Evolutionary conservation across 2,113 vertebrate species (phyloP).

Genomic region (Oncorhynchus keta): DNA sequence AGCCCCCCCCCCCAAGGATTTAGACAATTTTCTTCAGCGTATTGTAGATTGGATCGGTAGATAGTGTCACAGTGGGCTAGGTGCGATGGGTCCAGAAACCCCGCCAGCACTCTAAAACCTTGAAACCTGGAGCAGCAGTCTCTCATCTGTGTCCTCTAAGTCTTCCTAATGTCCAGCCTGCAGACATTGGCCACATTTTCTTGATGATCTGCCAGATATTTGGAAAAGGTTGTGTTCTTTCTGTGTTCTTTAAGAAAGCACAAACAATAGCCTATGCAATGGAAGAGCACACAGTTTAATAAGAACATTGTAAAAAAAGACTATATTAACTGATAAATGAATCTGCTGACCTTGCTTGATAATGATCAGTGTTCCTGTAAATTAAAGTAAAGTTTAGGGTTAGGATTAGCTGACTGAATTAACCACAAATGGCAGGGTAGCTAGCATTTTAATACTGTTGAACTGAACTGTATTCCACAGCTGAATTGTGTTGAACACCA

Average conservation of each 20-base stretch:
- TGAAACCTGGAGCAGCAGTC: neutral
- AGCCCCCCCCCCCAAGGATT: conserved; percentile 80
- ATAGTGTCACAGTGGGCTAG: conserved; percentile 78
- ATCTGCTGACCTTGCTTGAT: too few relatives aligned
- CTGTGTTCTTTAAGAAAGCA: neutral
- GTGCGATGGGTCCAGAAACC: conserved; percentile 56
- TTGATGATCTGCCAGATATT: neutral
- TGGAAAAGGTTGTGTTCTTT: neutral
- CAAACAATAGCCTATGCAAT: neutral
- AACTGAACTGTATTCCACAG: too few relatives aligned
- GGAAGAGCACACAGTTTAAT: neutral
- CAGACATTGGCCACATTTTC: neutral
- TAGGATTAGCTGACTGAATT: too few relatives aligned
- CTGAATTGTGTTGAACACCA: too few relatives aligned
- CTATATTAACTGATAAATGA: neutral
- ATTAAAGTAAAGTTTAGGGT: too few relatives aligned
- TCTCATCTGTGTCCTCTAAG: neutral
- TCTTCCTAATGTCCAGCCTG: neutral
- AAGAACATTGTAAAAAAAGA: neutral
- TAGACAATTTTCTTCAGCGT: conserved; percentile 90
- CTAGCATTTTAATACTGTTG: too few relatives aligned
- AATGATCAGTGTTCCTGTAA: too few relatives aligned
- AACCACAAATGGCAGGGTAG: too few relatives aligned
- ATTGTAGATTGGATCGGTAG: conserved; percentile 80
- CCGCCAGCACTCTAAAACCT: conserved; percentile 72